phyloP scores from a whole-genome alignment of 1,140 invertebrate species.

The Drosophila trapezifrons region DNA sequence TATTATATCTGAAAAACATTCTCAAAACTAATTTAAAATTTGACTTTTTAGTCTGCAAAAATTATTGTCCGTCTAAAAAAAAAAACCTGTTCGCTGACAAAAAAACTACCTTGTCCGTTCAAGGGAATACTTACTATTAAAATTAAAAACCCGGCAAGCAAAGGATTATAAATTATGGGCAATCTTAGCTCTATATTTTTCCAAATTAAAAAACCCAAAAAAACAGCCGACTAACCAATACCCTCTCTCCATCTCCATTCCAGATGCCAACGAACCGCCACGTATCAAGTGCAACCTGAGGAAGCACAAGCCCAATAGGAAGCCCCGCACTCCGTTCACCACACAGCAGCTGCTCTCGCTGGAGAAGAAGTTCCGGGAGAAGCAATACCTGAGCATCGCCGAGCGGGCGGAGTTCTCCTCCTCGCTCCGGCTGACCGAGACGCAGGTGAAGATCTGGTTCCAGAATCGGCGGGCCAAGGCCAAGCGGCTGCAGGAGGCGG shows the following conservation, averaged over 20 bases:
- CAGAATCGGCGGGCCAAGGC: constrained; percentile 98
- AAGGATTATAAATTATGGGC: not conserved
- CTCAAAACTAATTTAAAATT: no score
- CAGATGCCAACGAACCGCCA: constrained; percentile 87
- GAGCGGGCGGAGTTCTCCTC: constrained; percentile 98
- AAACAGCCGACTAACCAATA: constrained; percentile 25
- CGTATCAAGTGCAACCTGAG: constrained; percentile 96
- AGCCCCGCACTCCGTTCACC: constrained; percentile 98
- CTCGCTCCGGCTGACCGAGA: constrained; percentile 96
- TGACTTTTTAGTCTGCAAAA: not conserved
- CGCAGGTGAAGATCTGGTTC: constrained; percentile 99
- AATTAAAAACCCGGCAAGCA: not conserved
- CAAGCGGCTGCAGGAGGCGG: constrained; percentile 96
- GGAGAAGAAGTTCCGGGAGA: constrained; percentile 98
- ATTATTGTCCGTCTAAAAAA: not conserved
- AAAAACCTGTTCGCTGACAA: no score
- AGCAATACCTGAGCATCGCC: constrained; percentile 98
- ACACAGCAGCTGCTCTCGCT: constrained; percentile 96
- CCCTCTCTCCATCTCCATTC: constrained; percentile 33
- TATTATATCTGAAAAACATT: not conserved
- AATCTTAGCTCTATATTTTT: not conserved
- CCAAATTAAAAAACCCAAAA: not conserved
- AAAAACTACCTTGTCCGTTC: not conserved
- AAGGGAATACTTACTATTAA: not conserved
- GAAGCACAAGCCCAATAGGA: constrained; percentile 96